These are phyloP conservation scores for Chouioia cunea DNA, from an alignment of 2,888 invertebrate genomes.

Conservation along the genomic window DNA sequence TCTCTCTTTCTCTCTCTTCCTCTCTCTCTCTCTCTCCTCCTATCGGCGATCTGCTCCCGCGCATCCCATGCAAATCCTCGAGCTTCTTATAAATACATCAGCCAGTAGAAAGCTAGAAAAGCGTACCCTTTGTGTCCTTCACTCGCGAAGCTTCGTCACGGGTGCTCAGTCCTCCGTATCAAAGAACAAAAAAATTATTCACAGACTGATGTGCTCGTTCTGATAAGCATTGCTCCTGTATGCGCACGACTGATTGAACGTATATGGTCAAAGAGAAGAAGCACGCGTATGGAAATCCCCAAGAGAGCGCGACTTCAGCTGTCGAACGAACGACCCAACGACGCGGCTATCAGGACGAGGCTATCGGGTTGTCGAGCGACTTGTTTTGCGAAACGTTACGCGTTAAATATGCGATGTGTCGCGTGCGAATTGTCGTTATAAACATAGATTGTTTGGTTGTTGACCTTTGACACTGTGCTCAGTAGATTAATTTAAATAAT, in stretches of 20 bases:
- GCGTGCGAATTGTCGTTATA: too few species aligned
- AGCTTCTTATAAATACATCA: constrained; percentile 68
- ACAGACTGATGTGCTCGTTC: constrained; percentile 17
- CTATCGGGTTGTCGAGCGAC: constrained; percentile 8
- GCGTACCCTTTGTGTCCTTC: constrained; percentile 42
- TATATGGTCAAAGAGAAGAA: too few species aligned
- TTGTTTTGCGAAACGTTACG: too few species aligned
- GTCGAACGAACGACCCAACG: background rate
- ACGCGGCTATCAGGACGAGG: constrained; percentile 15
- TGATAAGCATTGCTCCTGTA: constrained; percentile 23
- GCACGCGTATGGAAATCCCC: constrained; percentile 21
- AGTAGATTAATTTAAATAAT: too few species aligned
- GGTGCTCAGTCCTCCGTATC: background rate
- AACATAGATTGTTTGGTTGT: too few species aligned
- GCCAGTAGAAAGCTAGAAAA: constrained; percentile 46
- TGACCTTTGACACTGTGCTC: too few species aligned
- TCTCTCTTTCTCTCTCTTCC: constrained; percentile 1
- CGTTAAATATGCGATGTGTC: too few species aligned
- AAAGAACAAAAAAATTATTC: background rate
- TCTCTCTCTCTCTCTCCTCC: constrained; percentile 49
- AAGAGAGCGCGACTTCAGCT: constrained; percentile 10
- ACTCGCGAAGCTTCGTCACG: background rate
- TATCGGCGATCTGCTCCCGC: constrained; percentile 58
- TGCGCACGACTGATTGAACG: background rate
- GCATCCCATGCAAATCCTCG: constrained; percentile 68